phyloP scores from a whole-genome alignment of 2,888 invertebrate species.

The Globia sparganii region DNA sequence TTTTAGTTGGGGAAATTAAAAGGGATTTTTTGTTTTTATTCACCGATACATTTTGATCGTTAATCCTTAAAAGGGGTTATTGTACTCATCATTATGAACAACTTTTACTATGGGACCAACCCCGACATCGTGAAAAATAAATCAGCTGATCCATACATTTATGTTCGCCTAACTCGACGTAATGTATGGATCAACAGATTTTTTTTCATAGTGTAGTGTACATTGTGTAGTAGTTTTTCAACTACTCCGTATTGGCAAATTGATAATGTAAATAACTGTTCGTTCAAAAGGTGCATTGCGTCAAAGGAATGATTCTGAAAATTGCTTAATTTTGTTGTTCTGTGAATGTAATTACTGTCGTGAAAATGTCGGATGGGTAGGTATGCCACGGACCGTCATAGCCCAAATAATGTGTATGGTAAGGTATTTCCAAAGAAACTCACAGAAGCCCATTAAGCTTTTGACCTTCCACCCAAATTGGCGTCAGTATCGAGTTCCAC shows the following conservation, averaged over 20 bases:
- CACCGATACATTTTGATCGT: no score
- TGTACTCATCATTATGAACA: no score
- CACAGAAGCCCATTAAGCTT: not conserved
- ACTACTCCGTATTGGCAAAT: not conserved
- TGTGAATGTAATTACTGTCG: not conserved
- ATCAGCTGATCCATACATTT: no score
- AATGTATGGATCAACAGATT: no score
- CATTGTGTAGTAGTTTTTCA: no score
- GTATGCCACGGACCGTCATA: not conserved
- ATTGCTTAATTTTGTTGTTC: not conserved
- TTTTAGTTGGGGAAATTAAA: not conserved
- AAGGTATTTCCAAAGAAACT: not conserved
- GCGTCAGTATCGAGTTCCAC: not conserved
- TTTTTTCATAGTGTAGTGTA: no score
- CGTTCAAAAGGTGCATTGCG: conserved; percentile 8
- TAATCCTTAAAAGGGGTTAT: no score
- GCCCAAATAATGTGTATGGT: not conserved
- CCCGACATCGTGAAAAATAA: no score
- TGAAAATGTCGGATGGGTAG: not conserved
- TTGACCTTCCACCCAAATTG: not conserved
- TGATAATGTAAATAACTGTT: not conserved
- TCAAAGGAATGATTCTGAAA: not conserved
- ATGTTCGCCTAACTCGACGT: no score
- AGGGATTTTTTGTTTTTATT: not conserved
- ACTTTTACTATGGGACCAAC: no score